Base-by-base conservation (phyloP, 1,140 invertebrate species). In the Thaumetopoea pityocampa region DNA sequence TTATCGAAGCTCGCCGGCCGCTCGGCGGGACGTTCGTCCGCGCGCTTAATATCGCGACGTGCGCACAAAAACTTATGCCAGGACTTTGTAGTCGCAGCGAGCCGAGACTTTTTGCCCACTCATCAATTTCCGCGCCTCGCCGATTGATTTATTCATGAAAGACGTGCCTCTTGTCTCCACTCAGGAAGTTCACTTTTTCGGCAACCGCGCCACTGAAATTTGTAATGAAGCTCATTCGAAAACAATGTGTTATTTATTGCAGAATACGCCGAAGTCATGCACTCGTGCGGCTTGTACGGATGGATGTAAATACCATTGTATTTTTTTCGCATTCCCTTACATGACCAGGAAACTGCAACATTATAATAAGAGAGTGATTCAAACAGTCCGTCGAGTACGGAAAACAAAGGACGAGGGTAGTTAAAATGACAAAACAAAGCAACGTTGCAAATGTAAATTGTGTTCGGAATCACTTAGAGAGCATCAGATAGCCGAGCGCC, bases 71-170 rank as follows among this genome's bases (percentile, higher is more conserved):
- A n/a, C 82, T 82, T 73, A 60, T 62, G 65, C 62, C 51, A 67
- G 57, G 70, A 80, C 70, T 84, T 80, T 84, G 78, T 82, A 79
- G 68, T 69, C 66, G 67, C 57, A 65, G 47, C 70, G 64, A 67
- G 69, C 67, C 63, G 61, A 68, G 51, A 57, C 66, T 82, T 82
- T 82, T 82, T 84, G 76, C 53, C 40, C 64, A 50, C 67, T 72
- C 78, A 82, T 82, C 76, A 84, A 84, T 82, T 82, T 84, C 80
- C 80, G 72, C 76, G 77, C 77, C 71, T 80, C 62, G 26, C 35
- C 58, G 60, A 76, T 80, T 81, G 77, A 77, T 84, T 84, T 84
- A 84, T 84, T 81, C 80, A 84, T 81, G 77, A 80, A 78, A 72
- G 54, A 47, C 57, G 51, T 68, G 52, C 45, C 56, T 57, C 60